Evolutionary conservation across 2,888 invertebrate species (phyloP), one percentile per base, ranked within the genome.

Genomic region (Xanthorhoe designata): DNA sequence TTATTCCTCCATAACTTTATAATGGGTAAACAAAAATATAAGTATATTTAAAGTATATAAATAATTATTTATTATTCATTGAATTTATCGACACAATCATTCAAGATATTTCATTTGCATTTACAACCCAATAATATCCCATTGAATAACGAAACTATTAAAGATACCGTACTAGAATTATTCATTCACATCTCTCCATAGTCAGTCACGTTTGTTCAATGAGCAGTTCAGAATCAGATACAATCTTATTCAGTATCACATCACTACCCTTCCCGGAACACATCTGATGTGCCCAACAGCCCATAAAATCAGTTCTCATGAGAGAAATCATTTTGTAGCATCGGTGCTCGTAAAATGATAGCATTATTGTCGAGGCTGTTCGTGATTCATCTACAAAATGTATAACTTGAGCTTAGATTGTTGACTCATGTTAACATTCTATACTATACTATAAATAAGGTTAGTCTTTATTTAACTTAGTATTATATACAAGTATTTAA

Each of bases 271-370:
- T 64, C 70, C 63, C 55, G 56, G 61, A 66, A 64, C 64, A 59
- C 70, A 66, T 64, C 61, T 15, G 18, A 64, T 64, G 57, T 53
- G 61, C 66, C 69, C 24, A 24, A 24, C 24, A 24, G 24, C 24
- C 1, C 70, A 61, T 74, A 70, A 75, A 74, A 74, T 71, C 61
- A 68, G 70, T 75, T 75, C 75, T 75, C 75, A 72, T 69, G 69
- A 64, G 61, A 69, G 66, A 53, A 64, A 68, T 64, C 61, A 57
- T 69, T 66, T 64, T 61, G 70, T 68, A 64, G 58, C 62, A 54
- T 59, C 67, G 32, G 49, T 32, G 56, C 61, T 70, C 71, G 65
- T 73, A 71, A 71, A 71, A 54, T 69, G 71, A 66, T 61, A 59
- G 62, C 54, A 61, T 71, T 73, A 70, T 50, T 71, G 73, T 71